Percentiles rank a stretch among this genome's conserved stretches.
Conservation (phyloP, 2,797 vertebrate genomes). For the Anniella stebbinsi region DNA sequence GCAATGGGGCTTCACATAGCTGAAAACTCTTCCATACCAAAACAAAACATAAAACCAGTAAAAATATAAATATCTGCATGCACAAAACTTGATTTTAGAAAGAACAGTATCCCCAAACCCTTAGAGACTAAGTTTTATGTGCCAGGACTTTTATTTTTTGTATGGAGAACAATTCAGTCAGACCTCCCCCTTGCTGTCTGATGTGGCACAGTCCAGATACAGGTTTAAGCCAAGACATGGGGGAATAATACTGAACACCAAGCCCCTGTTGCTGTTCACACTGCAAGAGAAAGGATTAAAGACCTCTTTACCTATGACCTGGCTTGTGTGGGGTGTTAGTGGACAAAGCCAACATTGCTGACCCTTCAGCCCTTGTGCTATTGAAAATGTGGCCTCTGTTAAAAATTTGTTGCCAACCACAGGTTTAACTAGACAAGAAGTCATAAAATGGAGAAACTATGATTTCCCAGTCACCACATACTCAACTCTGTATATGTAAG, state of each 20-base stretch:
- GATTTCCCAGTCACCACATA: constrained; percentile 13
- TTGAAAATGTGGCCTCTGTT: background rate
- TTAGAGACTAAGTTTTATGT: background rate
- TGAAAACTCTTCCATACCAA: background rate
- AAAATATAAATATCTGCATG: background rate
- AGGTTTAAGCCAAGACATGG: background rate
- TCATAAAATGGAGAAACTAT: background rate
- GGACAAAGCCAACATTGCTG: background rate
- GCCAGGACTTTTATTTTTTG: background rate
- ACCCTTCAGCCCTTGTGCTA: background rate
- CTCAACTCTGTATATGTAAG: constrained; percentile 3
- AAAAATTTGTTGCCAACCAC: background rate
- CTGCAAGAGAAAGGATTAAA: background rate
- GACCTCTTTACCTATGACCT: background rate
- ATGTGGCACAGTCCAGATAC: background rate
- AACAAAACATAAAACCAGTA: background rate
- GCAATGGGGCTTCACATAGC: background rate
- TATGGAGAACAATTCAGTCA: background rate
- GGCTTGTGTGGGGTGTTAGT: background rate
- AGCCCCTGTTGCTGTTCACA: background rate
- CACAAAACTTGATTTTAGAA: background rate
- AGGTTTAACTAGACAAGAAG: background rate
- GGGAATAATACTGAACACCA: background rate
- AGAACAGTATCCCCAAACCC: background rate
- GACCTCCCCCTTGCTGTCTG: background rate